Percentiles rank a stretch among this genome's conserved stretches.
phyloP scores from a whole-genome alignment of 2,113 vertebrate genomes.

The Neomonachus schauinslandi region DNA sequence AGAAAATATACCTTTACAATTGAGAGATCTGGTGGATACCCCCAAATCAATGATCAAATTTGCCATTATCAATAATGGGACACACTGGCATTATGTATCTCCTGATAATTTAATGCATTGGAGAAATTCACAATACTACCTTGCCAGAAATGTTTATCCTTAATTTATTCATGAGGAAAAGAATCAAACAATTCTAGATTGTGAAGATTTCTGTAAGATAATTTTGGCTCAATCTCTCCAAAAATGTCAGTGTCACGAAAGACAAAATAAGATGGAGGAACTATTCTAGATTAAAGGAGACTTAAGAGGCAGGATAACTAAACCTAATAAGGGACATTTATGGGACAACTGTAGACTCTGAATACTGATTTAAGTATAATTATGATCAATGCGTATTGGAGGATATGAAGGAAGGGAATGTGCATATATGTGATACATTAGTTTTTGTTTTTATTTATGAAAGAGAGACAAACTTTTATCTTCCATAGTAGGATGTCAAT shows the following conservation, averaged over 20 bases:
- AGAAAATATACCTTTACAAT: neutral
- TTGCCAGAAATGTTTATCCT: constrained; percentile 23
- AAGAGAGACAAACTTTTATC: neutral
- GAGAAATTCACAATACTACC: neutral
- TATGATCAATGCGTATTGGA: neutral
- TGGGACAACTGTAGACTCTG: neutral
- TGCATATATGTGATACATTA: neutral
- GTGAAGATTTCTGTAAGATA: neutral
- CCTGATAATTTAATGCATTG: neutral
- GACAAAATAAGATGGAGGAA: neutral
- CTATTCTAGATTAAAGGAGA: neutral
- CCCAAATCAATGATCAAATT: neutral
- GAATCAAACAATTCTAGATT: neutral
- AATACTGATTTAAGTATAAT: constrained; percentile 16
- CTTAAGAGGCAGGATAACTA: neutral
- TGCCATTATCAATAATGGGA: neutral
- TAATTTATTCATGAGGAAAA: neutral
- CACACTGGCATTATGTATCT: neutral
- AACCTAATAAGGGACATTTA: neutral
- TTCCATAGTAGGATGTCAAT: neutral
- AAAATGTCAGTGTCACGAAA: neutral
- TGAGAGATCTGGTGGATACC: neutral
- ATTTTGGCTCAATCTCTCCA: neutral
- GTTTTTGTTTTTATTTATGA: neutral
- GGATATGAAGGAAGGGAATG: neutral